Evolutionary conservation across 2,113 vertebrate species (phyloP), one percentile per base, ranked within the genome.

Genomic region (Sula dactylatra): DNA sequence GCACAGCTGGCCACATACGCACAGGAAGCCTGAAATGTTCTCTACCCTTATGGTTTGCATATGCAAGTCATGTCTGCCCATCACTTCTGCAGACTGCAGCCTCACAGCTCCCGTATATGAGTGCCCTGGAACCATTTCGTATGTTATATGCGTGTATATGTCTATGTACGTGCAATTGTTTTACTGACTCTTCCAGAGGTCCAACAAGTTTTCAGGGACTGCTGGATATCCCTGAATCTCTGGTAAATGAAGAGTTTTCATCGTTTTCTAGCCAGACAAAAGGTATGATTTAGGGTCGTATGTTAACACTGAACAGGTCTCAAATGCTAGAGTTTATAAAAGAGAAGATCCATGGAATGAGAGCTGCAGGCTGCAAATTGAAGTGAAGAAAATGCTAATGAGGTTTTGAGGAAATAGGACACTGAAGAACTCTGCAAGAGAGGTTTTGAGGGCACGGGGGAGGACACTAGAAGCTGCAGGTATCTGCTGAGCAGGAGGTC

Each of bases 141-240:
- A 13, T 13, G 20, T n/a, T 36, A 42, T 59, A 31, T 3, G 31
- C 10, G 16, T 3, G 5, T n/a, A 10, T 74, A 38, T 2, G 0
- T 11, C 17, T 38, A 9, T 16, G 34, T 11, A 32, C 3, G 25
- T 50, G 52, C 44, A 31, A 11, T 31, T 67, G 36, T 36, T 52
- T 50, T 42, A 29, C 2, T 86, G 36, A 50, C 25, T 52, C 5
- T n/a, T 40, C n/a, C 72, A 78, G 44, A 69, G 62, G 54, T 59
- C 72, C 62, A 19, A 9, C 31, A 9, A 16, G 44, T 67, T 42
- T 50, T 50, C 62, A 25, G 31, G 62, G 62, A 25, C 16, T 18
- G 18, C 17, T 25, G 47, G 47, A 12, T 54, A 34, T 47, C 22
- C 49, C 59, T 25, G 25, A 36, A 42, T 59, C 52, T 38, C 44